A percentile compares a stretch with the other conserved stretches of the same genome.
Conservation (phyloP, 2,888 invertebrate genomes). For the Drosophila barbarae region DNA sequence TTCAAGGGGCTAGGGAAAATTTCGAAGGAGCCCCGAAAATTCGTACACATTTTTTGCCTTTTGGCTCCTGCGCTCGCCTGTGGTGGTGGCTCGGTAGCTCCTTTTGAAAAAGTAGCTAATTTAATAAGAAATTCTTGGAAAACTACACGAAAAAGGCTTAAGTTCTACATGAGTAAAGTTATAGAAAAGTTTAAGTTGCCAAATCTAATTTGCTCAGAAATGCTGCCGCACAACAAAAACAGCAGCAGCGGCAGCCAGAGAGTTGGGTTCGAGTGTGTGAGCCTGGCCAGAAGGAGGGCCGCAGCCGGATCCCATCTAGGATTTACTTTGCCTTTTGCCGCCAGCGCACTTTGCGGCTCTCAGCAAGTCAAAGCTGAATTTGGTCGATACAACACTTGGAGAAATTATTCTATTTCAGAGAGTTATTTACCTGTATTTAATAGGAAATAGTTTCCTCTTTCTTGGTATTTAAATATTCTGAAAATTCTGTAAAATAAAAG, state of each 20-base stretch:
- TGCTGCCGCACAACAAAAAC: constrained; percentile 46
- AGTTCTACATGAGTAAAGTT: constrained; percentile 70
- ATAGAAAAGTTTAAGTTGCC: constrained; percentile 67
- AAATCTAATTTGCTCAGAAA: constrained; percentile 63
- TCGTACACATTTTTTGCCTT: constrained; percentile 34
- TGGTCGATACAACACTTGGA: constrained; percentile 8
- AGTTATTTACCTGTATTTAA: neutral
- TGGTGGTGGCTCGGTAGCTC: constrained; percentile 49
- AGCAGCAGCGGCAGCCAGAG: constrained; percentile 5
- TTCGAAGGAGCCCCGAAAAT: constrained; percentile 23
- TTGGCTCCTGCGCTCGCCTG: constrained; percentile 33
- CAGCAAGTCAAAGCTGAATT: constrained; percentile 32
- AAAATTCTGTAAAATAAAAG: neutral
- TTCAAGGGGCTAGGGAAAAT: constrained; percentile 7
- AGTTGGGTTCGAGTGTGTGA: constrained; percentile 27
- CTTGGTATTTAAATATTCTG: neutral
- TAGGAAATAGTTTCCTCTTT: too few relatives aligned
- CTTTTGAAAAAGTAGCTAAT: constrained; percentile 64
- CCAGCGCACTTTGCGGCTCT: constrained; percentile 44
- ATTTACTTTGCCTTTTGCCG: constrained; percentile 47
- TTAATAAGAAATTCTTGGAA: constrained; percentile 64
- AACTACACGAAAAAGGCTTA: constrained; percentile 70
- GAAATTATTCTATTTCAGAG: neutral
- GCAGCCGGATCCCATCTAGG: constrained; percentile 19
- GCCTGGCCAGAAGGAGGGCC: constrained; percentile 8